Base-by-base conservation (phyloP, 2,113 vertebrate genomes). In the Engraulis encrasicolus region DNA sequence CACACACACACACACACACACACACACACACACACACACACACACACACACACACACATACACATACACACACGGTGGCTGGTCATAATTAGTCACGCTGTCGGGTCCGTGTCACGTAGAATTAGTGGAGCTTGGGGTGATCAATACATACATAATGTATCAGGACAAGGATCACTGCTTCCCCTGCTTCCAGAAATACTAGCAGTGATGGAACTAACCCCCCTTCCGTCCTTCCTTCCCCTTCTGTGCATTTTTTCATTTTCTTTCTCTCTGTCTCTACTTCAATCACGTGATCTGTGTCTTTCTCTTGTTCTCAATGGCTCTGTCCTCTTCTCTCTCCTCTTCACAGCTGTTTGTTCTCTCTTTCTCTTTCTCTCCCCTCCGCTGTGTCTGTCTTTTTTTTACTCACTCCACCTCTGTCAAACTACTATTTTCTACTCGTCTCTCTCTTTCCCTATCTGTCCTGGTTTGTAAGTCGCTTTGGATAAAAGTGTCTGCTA, bases 381-480 rank as follows among this genome's bases (percentile, higher is more conserved):
- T 45, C 9, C 9, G 3, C 40, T 45, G 40, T 45, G 4, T 45
- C 4, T 45, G 4, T 3, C 40, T 45, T 3, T 45, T 9, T 45
- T 45, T 45, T 45, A 5, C 40, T 45, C 40, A 5, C 40, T 45
- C 3, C 9, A 3, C 40, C 9, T 9, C 40, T 45, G 40, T 45
- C 40, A 5, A 9, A 5, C 40, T 45, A 9, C 40, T 45, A 3
- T 45, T 45, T 45, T 7, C 9, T 7, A 5, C 40, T 45, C 40
- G n/a, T 45, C 9, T 2, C 1, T 50, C 11, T 5, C 0, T 17
- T 27, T 79, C 50, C 54, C 12, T 81, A 6, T 9, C 7, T 38
- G 1, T 50, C 17, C 31, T 6, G 81, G 49, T 86, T 71, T 86
- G 40, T 54, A n/a, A n/a, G n/a, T n/a, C n/a, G n/a, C n/a, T n/a